A percentile compares a stretch with the other conserved stretches of the same genome.
Conservation (phyloP, 2,113 vertebrate species). For the Toxotes jaculatrix region DNA sequence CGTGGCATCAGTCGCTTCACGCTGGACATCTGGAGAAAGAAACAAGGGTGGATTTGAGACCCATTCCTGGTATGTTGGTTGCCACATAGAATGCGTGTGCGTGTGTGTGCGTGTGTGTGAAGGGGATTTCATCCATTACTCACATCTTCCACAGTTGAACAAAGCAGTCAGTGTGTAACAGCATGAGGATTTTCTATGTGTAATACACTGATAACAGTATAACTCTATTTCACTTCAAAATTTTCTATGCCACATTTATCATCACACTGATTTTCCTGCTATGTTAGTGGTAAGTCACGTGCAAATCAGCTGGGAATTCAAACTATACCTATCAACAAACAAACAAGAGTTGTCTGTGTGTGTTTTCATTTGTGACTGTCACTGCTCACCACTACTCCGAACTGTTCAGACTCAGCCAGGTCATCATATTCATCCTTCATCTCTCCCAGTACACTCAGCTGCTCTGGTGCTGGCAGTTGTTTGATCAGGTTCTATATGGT, state of each 20-base stretch:
- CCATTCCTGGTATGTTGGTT: neutral
- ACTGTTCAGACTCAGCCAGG: slow-evolving; percentile 90
- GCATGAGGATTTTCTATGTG: slow-evolving; percentile 12
- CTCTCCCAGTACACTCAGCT: slow-evolving; percentile 84
- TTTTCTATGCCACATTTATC: slow-evolving; percentile 24
- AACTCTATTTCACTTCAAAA: neutral
- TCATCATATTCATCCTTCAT: slow-evolving; percentile 91
- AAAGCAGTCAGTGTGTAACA: slow-evolving; percentile 55
- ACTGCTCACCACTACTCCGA: slow-evolving; percentile 88
- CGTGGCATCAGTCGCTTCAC: slow-evolving; percentile 87
- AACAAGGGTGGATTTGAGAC: slow-evolving; percentile 2
- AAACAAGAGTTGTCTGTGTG: neutral
- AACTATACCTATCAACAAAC: neutral
- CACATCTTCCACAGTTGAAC: slow-evolving; percentile 49
- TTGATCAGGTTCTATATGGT: slow-evolving; percentile 87
- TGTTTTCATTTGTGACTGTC: neutral
- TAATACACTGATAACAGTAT: slow-evolving; percentile 2
- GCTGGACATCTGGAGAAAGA: slow-evolving; percentile 86
- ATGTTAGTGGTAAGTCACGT: slow-evolving; percentile 30
- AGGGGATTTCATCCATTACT: slow-evolving; percentile 46
- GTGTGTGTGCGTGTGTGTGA: neutral
- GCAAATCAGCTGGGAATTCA: slow-evolving; percentile 25
- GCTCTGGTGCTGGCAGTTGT: slow-evolving; percentile 85
- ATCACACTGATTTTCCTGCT: neutral
- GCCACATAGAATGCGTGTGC: neutral